phyloP scores from a whole-genome alignment of 2,888 invertebrate species.

The Ypsolopha sequella region DNA sequence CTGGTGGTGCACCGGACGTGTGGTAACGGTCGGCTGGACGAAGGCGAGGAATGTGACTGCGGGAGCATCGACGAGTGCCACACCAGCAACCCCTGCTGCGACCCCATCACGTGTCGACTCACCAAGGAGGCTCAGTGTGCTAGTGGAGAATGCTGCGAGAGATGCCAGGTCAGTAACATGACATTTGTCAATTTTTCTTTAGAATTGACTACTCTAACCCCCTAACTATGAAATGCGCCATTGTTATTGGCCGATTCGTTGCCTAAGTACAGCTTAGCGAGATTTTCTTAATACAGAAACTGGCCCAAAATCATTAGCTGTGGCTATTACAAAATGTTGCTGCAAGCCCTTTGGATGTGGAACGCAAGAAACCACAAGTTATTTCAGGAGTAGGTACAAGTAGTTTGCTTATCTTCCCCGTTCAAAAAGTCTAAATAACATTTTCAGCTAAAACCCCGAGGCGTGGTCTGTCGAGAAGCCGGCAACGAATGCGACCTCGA shows the following conservation, averaged over 20 bases:
- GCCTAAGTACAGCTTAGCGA: too few relatives aligned
- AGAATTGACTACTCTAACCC: too few relatives aligned
- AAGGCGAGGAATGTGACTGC: slow-evolving; percentile 98
- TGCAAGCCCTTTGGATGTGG: too few relatives aligned
- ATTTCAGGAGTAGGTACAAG: too few relatives aligned
- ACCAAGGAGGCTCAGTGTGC: slow-evolving; percentile 96
- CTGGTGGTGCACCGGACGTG: slow-evolving; percentile 82
- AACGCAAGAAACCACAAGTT: too few relatives aligned
- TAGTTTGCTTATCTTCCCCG: too few relatives aligned
- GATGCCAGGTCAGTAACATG: slow-evolving; percentile 79
- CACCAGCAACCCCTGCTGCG: slow-evolving; percentile 93
- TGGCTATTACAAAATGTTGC: too few relatives aligned
- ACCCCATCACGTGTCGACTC: slow-evolving; percentile 96
- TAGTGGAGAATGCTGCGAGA: slow-evolving; percentile 90
- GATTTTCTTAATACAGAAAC: too few relatives aligned
- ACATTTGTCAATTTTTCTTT: too few relatives aligned
- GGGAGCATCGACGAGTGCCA: slow-evolving; percentile 92
- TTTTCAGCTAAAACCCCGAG: slow-evolving; percentile 77
- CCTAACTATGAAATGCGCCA: too few relatives aligned
- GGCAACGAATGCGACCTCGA: slow-evolving; percentile 96
- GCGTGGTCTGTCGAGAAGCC: slow-evolving; percentile 87
- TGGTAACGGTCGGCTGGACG: slow-evolving; percentile 95
- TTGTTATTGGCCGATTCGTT: too few relatives aligned
- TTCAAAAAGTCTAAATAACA: neutral
- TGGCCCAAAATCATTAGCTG: too few relatives aligned